Conservation (phyloP, 1,140 invertebrate species). For the Probaryconus sp. region DNA sequence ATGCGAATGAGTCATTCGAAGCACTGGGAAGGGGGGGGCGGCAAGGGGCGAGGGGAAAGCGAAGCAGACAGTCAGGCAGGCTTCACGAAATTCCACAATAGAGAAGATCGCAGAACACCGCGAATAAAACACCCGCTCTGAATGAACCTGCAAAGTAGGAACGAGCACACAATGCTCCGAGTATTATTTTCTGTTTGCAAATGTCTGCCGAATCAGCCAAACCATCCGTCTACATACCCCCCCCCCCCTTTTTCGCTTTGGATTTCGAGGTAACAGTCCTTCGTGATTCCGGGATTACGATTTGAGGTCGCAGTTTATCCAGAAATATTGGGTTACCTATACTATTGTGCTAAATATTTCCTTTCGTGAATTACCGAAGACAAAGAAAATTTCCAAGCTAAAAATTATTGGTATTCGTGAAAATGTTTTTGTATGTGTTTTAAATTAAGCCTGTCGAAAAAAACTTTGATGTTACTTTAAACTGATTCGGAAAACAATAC, state of each 20-base stretch:
- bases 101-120: slow-evolving; percentile 35
- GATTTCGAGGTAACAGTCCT: background rate
- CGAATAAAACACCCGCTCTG: slow-evolving; percentile 41
- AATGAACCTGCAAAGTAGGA: slow-evolving; percentile 26
- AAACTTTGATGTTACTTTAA: too few species aligned
- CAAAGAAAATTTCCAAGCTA: too few species aligned
- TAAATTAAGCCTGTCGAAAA: too few species aligned
- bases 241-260: background rate
- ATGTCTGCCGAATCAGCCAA: slow-evolving; percentile 24
- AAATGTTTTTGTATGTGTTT: too few species aligned
- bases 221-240: slow-evolving; percentile 11
- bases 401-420: too few species aligned
- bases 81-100: slow-evolving; percentile 48
- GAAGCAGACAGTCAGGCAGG: slow-evolving; percentile 31
- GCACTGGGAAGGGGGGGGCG: background rate
- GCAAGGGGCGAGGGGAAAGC: slow-evolving; percentile 26
- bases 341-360: too few species aligned
- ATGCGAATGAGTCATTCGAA: slow-evolving; percentile 31
- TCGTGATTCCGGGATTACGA: slow-evolving; percentile 36
- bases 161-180: slow-evolving; percentile 30
- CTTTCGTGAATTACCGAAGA: too few species aligned
- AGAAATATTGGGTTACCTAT: too few species aligned
- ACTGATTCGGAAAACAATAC: too few species aligned
- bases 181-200: slow-evolving; percentile 48
- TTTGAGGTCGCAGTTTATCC: slow-evolving; percentile 13